Evolutionary conservation across 1,140 invertebrate genomes (phyloP).

Genomic region (Nixonia krombeini): DNA sequence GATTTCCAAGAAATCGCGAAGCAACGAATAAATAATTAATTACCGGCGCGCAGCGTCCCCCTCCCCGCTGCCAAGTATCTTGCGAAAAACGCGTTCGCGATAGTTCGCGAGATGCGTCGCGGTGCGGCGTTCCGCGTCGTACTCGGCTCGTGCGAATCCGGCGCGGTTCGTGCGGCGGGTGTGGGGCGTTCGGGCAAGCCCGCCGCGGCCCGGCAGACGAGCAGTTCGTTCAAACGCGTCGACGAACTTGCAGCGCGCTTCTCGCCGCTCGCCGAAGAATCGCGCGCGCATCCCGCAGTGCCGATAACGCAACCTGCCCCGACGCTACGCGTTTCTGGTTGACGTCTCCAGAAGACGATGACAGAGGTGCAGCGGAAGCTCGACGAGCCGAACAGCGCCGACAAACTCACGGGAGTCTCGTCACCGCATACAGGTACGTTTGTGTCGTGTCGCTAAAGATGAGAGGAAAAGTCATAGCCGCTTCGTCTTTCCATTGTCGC

Average conservation of each 20-base stretch:
- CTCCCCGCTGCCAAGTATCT: no score
- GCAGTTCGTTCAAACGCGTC: conserved; percentile 66
- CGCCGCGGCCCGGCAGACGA: conserved; percentile 54
- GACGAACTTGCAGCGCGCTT: conserved; percentile 47
- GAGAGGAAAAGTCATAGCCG: no score
- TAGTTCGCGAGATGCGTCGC: conserved; percentile 19
- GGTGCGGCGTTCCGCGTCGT: conserved; percentile 10
- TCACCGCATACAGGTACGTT: conserved; percentile 60
- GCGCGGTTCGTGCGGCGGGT: conserved; percentile 37
- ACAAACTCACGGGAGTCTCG: conserved; percentile 55
- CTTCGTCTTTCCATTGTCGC: no score
- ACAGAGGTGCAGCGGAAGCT: conserved; percentile 70
- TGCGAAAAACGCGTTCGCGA: conserved; percentile 31
- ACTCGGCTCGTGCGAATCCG: conserved; percentile 40
- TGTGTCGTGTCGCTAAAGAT: no score
- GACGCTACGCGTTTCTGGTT: conserved; percentile 22
- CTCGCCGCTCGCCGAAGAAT: conserved; percentile 18
- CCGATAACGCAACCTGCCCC: conserved; percentile 13
- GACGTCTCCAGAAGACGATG: conserved; percentile 67
- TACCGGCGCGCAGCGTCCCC: no score
- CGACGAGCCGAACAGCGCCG: conserved; percentile 48
- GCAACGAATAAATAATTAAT: no score
- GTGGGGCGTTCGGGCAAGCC: conserved; percentile 55
- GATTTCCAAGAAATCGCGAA: background rate
- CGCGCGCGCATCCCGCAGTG: conserved; percentile 4